phyloP scores from a whole-genome alignment of 2,888 invertebrate species.

The Achlya flavicornis region DNA sequence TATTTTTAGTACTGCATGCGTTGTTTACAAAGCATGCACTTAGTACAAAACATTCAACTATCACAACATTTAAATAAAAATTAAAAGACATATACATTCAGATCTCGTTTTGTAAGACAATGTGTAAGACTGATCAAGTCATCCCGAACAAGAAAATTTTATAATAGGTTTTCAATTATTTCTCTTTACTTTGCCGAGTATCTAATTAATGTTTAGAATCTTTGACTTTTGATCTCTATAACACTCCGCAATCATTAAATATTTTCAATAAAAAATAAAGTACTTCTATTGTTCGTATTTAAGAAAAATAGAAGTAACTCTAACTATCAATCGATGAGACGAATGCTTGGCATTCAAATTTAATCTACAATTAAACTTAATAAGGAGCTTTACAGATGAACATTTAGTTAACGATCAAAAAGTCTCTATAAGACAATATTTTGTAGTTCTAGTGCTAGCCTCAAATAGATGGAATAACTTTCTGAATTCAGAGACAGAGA shows the following conservation, averaged over 20 bases:
- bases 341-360: background rate
- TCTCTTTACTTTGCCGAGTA: no score
- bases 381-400: background rate
- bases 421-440: no score
- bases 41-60: constrained; percentile 33
- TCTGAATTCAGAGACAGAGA: no score
- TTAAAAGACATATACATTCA: constrained; percentile 10
- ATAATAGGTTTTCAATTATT: no score
- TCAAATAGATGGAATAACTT: no score
- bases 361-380: background rate
- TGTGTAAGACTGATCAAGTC: background rate
- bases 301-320: background rate
- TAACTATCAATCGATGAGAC: background rate
- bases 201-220: background rate
- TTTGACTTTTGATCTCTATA: background rate
- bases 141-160: background rate
- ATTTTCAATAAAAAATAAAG: no score
- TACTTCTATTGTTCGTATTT: no score
- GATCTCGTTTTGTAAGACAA: background rate
- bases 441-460: no score
- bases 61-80: constrained; percentile 10
- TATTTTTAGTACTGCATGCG: constrained; percentile 44
- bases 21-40: constrained; percentile 49
- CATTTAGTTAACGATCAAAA: background rate
- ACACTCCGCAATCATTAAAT: background rate